Conservation (phyloP, 2,113 vertebrate species). For the Esox niger region DNA sequence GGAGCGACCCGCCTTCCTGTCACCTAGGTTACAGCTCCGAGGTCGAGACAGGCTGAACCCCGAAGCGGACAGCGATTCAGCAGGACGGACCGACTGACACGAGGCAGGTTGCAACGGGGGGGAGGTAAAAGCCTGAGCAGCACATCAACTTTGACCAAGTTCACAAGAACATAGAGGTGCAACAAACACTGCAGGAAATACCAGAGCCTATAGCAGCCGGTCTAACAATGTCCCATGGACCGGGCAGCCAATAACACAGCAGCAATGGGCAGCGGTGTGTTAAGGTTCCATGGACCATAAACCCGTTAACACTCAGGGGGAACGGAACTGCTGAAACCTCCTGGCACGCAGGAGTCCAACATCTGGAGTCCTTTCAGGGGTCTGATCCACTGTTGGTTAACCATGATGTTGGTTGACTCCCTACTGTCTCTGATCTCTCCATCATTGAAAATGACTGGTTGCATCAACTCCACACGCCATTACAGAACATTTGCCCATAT, state of each 20-base stretch:
- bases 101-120: too few species aligned
- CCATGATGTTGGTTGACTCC: background rate
- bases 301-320: too few species aligned
- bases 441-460: conserved; percentile 35
- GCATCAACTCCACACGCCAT: conserved; percentile 1
- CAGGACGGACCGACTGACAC: background rate
- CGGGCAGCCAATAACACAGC: too few species aligned
- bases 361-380: background rate
- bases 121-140: too few species aligned
- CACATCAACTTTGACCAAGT: background rate
- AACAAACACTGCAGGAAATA: background rate
- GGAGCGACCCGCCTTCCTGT: conserved; percentile 19
- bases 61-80: conserved; percentile 9
- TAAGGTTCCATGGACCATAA: too few species aligned
- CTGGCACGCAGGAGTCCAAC: conserved; percentile 21
- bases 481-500: background rate
- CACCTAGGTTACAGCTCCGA: conserved; percentile 26
- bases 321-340: too few species aligned
- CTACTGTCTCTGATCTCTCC: conserved; percentile 25
- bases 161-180: background rate
- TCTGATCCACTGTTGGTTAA: background rate
- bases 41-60: conserved; percentile 10
- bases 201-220: background rate
- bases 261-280: too few species aligned
- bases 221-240: background rate